Evolutionary conservation across 2,797 vertebrate species (phyloP), one percentile per base, ranked within the genome.

Genomic region (Spondyliosoma cantharus): DNA sequence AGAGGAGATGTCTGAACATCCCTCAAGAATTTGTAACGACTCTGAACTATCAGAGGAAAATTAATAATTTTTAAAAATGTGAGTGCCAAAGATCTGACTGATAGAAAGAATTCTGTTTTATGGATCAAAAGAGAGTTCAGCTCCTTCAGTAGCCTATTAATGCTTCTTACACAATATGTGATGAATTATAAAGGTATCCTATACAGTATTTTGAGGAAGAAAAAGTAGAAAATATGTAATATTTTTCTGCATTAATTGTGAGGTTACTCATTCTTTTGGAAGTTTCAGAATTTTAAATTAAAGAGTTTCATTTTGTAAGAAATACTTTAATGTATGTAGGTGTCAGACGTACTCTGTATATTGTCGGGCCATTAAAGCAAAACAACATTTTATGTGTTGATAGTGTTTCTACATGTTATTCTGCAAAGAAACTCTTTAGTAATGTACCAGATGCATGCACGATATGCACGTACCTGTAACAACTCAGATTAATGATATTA

Each of bases 31-130:
- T 60, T 77, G 46, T 72, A 74, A 73, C 43, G 58, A 20, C 71
- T 69, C 52, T 80, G 68, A 80, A 74, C 46, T 43, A 69, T 80
- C 43, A 54, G 52, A 66, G 32, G 20, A 64, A 49, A 64, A 77
- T 90, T 1, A 88, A 89, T 89, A 57, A 86, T 84, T 76, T 61
- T 85, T 75, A 29, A 76, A 50, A 17, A 60, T 15, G 20, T 63
- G 42, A 60, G 63, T 0, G 52, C 46, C 62, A 71, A 71, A 76
- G 59, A 81, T 77, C 74, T 78, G 65, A 77, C 66, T 63, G 48
- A 61, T 50, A 67, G 46, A 67, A 29, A 9, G 78, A 74, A 74
- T 80, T 76, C 64, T 62, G 50, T 86, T 86, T 88, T 25, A 81
- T 76, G 32, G 52, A 70, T 75, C 59, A 81, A 66, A 70, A 68